Conservation (phyloP, 2,797 vertebrate species). For the Sebastes kiyomatsui region DNA sequence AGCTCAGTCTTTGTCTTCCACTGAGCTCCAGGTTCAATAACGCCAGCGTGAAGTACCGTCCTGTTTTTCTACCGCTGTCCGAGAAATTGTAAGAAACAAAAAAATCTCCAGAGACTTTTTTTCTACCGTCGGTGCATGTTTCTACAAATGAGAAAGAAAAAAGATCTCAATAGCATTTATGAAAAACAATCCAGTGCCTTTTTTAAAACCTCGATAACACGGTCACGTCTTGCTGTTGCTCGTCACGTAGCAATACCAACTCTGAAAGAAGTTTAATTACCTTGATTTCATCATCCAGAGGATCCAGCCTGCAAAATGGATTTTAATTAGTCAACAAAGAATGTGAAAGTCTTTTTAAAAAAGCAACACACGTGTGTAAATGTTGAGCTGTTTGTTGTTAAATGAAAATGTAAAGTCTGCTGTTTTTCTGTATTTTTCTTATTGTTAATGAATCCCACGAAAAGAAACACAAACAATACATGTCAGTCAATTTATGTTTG, state of each 20-base stretch:
- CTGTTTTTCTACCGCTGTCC: slow-evolving; percentile 45
- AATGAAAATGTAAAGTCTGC: background rate
- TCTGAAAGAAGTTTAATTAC: background rate
- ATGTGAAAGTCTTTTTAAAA: background rate
- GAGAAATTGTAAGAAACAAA: slow-evolving; percentile 49
- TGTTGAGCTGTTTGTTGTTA: background rate
- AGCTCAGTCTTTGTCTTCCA: background rate
- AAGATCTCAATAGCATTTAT: slow-evolving; percentile 53
- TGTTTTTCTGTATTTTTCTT: background rate
- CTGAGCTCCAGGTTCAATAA: background rate
- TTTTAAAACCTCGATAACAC: slow-evolving; percentile 81
- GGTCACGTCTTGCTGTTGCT: slow-evolving; percentile 16
- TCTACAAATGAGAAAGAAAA: slow-evolving; percentile 66
- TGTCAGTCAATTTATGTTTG: background rate
- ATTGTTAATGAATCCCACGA: background rate
- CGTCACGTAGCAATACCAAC: background rate
- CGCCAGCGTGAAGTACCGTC: background rate
- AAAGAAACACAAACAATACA: background rate
- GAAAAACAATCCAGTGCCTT: slow-evolving; percentile 90
- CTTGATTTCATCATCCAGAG: background rate
- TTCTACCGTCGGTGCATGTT: slow-evolving; percentile 86
- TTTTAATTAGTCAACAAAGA: background rate
- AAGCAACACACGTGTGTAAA: background rate
- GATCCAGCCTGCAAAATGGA: background rate
- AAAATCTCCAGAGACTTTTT: slow-evolving; percentile 36